Base-by-base conservation (phyloP, 1,140 invertebrate genomes). In the Drosophila azteca region DNA sequence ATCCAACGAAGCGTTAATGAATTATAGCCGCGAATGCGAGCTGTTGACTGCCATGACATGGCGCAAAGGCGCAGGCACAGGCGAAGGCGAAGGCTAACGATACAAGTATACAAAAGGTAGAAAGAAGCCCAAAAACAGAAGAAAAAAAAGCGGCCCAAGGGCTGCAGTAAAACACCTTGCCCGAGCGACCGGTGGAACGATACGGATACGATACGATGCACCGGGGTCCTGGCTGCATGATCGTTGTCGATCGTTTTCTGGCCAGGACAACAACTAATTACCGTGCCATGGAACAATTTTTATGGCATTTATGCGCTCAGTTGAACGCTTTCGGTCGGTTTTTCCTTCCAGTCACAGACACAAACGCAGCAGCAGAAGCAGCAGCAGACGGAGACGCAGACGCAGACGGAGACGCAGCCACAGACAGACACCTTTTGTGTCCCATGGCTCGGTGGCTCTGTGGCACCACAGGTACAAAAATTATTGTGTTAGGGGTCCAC, bases 221-320 rank as follows among this genome's bases (percentile, higher is more conserved):
- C 11, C 11, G 35, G 35, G 35, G 35, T 39, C 35, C 35, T 39
- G 35, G 35, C 35, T 11, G 5, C 35, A 13, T 39, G 35, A 39
- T 70, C 67, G 65, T 70, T 69, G 66, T 57, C 51, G 66, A 69
- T 70, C 67, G 67, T 52, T 59, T 59, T 57, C 43, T 39, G 55
- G 68, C 62, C 82, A 87, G 82, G 82, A 87, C 82, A 79, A 87
- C 82, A 87, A 87, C 82, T 87, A 87, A 87, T 87, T 87, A 87
- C 82, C 82, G 82, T 87, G 83, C 62, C 83, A 39, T 83, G 83
- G 57, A 88, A 87, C 82, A 87, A 88, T 87, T 87, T 87, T 88
- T 88, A 87, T 87, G 83, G 82, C 83, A 87, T 87, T 87, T 87
- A 87, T 69, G 78, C 82, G 79, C 82, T 82, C 82, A 87, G 82